Evolutionary conservation across 1,140 invertebrate species (phyloP), one percentile per base, ranked within the genome.

Genomic region (Liolophura sinensis): DNA sequence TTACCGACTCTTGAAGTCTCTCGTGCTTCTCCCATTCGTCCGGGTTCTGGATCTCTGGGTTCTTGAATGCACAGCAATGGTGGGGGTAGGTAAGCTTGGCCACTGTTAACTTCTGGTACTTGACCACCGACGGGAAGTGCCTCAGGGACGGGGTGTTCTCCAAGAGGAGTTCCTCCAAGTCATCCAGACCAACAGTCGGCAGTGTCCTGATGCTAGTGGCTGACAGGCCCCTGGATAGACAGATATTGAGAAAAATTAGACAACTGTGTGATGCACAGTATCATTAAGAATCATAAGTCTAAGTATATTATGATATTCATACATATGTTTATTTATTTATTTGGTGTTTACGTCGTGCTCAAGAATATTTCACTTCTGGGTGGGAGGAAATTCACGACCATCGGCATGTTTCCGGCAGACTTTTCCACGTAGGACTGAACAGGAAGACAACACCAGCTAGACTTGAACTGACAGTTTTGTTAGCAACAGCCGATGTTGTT

Each of bases 51-150:
- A 89, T 88, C 64, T 90, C 89, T 0, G 93, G 93, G 80, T 90
- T 93, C 77, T 89, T 88, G 80, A 96, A 95, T 1, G 93, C 92
- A 81, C 93, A 96, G 84, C 93, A 95, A 73, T 95, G 93, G 78
- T 94, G 94, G 22, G 92, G 90, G 84, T 94, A 93, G 0, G 92
- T 94, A 55, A 95, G 83, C 68, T 85, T 86, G 14, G 88, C 91
- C 75, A 78, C 78, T 70, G 83, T 77, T 22, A 89, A 82, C 47
- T 82, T 78, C 69, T 84, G 80, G 60, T 94, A 92, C 76, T 91
- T 88, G 75, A 93, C 91, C 62, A 95, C 90, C 20, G 92, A 93
- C 1, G 93, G 93, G 77, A 96, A 92, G 56, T 89, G 89, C 78
- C 91, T 91, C 60, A 96, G 81, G 0, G 89, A 87, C 16, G 88